Conservation (phyloP, 2,888 invertebrate species). For the Neocrepidodera transversa region DNA sequence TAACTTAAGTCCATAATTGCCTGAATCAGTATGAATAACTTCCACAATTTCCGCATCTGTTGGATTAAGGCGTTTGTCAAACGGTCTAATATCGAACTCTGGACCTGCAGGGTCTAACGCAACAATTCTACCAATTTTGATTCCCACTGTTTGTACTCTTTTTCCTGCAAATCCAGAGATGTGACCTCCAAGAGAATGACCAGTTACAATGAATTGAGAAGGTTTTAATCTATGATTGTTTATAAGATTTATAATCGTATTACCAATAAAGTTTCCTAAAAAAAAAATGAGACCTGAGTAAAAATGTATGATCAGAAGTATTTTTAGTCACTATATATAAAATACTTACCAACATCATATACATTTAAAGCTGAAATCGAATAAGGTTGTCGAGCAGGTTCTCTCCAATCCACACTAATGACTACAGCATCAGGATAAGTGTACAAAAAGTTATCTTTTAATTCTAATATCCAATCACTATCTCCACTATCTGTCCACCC, state of each 20-base stretch:
- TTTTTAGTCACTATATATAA: too few species aligned
- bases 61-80: constrained; percentile 45
- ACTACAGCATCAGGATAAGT: constrained; percentile 41
- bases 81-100: constrained; percentile 43
- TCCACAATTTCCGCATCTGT: constrained; percentile 51
- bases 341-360: constrained; percentile 49
- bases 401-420: constrained; percentile 49
- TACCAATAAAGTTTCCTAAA: constrained; percentile 45
- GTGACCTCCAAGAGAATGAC: constrained; percentile 52
- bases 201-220: constrained; percentile 45
- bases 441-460: constrained; percentile 47
- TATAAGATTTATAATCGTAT: constrained; percentile 44
- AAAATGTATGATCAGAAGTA: too few species aligned
- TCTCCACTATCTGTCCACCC: constrained; percentile 48
- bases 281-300: constrained; percentile 3
- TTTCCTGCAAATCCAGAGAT: constrained; percentile 49
- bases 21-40: constrained; percentile 51
- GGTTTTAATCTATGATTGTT: constrained; percentile 43
- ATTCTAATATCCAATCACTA: constrained; percentile 44
- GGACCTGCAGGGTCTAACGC: constrained; percentile 52
- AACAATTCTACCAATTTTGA: constrained; percentile 46
- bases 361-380: constrained; percentile 48
- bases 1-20: constrained; percentile 46
- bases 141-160: constrained; percentile 41
- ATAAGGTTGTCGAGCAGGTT: constrained; percentile 47